These are phyloP conservation scores for Drosophila seguyi DNA, from an alignment of 1,140 invertebrate species.

Conservation along the genomic window DNA sequence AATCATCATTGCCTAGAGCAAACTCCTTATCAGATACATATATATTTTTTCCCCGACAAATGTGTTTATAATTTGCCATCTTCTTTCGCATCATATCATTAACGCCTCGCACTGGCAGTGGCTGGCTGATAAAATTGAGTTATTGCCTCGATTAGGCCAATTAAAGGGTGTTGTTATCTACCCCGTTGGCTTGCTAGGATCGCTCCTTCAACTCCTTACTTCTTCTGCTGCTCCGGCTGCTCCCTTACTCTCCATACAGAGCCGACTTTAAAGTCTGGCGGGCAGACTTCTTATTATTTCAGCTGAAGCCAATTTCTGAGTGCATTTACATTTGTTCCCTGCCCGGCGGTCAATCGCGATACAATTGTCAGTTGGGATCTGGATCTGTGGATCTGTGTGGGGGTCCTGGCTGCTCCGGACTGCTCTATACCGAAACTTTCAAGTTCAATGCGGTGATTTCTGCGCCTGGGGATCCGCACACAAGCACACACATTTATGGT, in stretches of 20 bases:
- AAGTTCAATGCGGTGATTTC: conserved; percentile 76
- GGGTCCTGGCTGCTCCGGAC: conserved; percentile 4
- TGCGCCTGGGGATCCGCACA: conserved; percentile 57
- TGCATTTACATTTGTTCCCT: conserved; percentile 48
- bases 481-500: conserved; percentile 58
- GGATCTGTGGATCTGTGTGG: conserved; percentile 43
- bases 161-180: conserved; percentile 69
- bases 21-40: not conserved
- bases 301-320: conserved; percentile 46
- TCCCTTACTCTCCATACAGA: not conserved
- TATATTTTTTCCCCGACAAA: conserved; percentile 6
- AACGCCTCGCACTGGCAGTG: conserved; percentile 35
- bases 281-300: conserved; percentile 50
- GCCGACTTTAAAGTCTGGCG: conserved; percentile 13
- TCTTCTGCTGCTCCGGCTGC: not conserved
- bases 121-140: conserved; percentile 76
- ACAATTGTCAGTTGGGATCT: conserved; percentile 70
- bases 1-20: conserved; percentile 3
- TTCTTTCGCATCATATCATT: conserved; percentile 44
- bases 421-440: conserved; percentile 46
- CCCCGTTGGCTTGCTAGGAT: conserved; percentile 10
- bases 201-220: conserved; percentile 7
- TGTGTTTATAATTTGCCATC: conserved; percentile 21
- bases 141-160: conserved; percentile 77
- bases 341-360: conserved; percentile 78